Evolutionary conservation across 2,888 invertebrate species (phyloP), one percentile per base, ranked within the genome.

Genomic region (Ethmia dodecea): DNA sequence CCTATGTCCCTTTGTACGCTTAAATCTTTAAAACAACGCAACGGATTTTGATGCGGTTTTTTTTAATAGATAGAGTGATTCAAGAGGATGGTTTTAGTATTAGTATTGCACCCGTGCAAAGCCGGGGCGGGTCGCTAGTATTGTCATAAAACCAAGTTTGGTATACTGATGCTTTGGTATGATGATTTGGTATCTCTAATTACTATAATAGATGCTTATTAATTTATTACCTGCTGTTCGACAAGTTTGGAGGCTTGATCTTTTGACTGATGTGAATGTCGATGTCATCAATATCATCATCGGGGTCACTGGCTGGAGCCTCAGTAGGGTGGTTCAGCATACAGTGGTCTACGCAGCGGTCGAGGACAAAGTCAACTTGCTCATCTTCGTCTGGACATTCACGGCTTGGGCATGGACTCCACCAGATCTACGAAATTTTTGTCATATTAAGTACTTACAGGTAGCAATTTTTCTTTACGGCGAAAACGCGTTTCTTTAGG

Each of bases 351-450:
- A 90, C 87, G 57, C 93, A 94, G 49, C 90, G 88, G 52, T 92
- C 91, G 18, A 93, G 79, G 10, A 92, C 90, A 57, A 94, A 88
- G 60, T 93, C 91, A 15, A 93, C 78, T 55, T 91, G 91, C 50
- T 92, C 92, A 44, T 90, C 90, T 45, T 91, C 90, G 51, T 91
- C 92, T 0, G 93, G 93, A 62, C 93, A 94, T 71, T 93, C 93
- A 42, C 93, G 86, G 52, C 93, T 93, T 0, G 93, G 92, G 56
- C 93, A 94, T 0, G 93, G 93, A 58, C 93, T 93, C 93, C 93
- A 94, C 93, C 93, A 94, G 20, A 93, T 92, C 91, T 91, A 59
- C 25, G 25, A 25, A 26, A 12, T 1, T 22, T 6, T 22, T 6
- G n/a, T 3, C 22, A 22, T n/a, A 22, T 22, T 9, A 22, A 22